Base-by-base conservation (phyloP, 2,888 invertebrate genomes). In the Andrena trimmerana region DNA sequence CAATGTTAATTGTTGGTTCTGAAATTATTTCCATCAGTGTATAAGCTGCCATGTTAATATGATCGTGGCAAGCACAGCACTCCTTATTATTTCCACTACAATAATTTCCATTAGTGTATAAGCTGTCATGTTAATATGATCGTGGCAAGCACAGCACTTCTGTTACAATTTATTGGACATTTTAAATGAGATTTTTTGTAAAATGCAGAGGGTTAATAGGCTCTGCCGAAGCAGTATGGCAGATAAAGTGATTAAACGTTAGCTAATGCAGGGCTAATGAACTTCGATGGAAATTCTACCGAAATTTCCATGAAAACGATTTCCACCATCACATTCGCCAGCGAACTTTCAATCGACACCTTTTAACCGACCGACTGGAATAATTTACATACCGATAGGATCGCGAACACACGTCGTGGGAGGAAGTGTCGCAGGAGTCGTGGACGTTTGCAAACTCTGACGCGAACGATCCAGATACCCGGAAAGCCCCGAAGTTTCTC, bases 321-420 rank as follows among this genome's bases (percentile, higher is more conserved):
- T 48, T 36, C 50, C 67, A 16, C 42, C 42, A 5, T 42, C 13
- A 16, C 42, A 13, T 42, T 5, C 42, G 8, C 27, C 5, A 13
- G 27, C 16, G 13, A 83, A 82, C 60, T 82, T 82, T 83, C 81
- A 73, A 81, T 81, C 65, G 75, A 24, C 54, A n/a, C 57, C 29
- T 79, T 70, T 52, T 24, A 48, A 66, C 24, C 50, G 60, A 7
- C 42, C 63, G 10, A 10, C 10, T 6, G 42, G 65, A 71, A 69
- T 82, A 74, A 80, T 80, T 80, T 80, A 62, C 63, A 67, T 63
- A 31, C 10, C 36, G 75, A 80, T 82, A 72, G 59, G 68, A 82
- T 82, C 75, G 80, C 13, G 29, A 70, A 62, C 69, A 59, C 68
- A 57, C 68, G 71, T 70, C 42, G 73, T 42, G 24, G 65, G 20